Evolutionary conservation across 2,888 invertebrate species (phyloP).

Genomic region (Cephus pulcher): DNA sequence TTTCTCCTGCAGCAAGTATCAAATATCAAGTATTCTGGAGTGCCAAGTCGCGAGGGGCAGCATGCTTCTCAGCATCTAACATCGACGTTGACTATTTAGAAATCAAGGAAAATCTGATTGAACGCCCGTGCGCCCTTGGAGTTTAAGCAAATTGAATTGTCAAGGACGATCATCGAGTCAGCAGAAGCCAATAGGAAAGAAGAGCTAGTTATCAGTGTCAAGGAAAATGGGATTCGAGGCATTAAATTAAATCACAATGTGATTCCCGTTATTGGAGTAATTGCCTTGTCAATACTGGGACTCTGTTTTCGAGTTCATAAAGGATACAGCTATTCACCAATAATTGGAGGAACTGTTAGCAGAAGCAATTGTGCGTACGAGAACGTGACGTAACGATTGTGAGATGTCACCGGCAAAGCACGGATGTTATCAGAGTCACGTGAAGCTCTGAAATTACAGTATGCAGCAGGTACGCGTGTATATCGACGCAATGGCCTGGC

Average conservation of each 20-base stretch:
- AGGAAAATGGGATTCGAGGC: neutral
- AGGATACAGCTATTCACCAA: neutral
- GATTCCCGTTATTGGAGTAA: neutral
- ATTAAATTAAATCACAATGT: neutral
- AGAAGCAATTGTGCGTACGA: conserved; percentile 21
- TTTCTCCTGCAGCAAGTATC: neutral
- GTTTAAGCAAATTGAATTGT: neutral
- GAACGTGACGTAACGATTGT: conserved; percentile 23
- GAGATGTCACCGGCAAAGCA: conserved; percentile 45
- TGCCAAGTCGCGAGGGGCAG: neutral
- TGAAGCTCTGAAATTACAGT: conserved; percentile 37
- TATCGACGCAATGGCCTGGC: neutral
- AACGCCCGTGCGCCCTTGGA: neutral
- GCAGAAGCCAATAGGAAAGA: neutral
- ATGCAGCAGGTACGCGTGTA: conserved; percentile 6
- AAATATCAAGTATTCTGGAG: conserved; percentile 1
- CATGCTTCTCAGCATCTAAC: neutral
- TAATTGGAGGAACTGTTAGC: neutral
- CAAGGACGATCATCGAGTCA: neutral
- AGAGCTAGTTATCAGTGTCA: neutral
- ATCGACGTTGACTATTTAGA: neutral
- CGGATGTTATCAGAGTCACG: conserved; percentile 35
- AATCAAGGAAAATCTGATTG: neutral
- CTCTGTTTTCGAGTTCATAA: neutral
- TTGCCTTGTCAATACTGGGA: neutral